Evolutionary conservation across 2,888 invertebrate species (phyloP).

Genomic region (Drosophila sordidapex): DNA sequence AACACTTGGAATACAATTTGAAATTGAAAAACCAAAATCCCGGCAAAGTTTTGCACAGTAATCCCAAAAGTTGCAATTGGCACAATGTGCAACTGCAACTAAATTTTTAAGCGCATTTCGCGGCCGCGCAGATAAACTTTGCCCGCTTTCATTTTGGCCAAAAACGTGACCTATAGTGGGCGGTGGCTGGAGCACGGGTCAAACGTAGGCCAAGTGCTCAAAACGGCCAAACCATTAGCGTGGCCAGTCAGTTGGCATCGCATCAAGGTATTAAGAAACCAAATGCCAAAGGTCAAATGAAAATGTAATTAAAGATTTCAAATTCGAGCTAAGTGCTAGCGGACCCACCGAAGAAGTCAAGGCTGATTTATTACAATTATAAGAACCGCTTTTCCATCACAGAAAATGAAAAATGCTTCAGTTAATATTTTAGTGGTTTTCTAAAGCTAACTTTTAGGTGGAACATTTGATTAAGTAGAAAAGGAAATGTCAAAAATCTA

Average conservation of each 20-base stretch:
- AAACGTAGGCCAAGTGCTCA: constrained; percentile 29
- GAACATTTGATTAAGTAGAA: background rate
- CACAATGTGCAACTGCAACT: constrained; percentile 48
- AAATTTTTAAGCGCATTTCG: constrained; percentile 77
- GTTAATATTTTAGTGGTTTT: background rate
- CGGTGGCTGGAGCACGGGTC: constrained; percentile 11
- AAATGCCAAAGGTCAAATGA: constrained; percentile 44
- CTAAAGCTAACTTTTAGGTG: background rate
- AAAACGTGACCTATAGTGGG: constrained; percentile 25
- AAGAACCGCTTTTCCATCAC: background rate
- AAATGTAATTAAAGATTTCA: constrained; percentile 59
- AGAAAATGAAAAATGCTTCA: background rate
- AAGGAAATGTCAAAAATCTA: background rate
- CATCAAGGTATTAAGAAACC: constrained; percentile 38
- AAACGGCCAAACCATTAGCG: constrained; percentile 1
- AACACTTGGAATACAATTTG: constrained; percentile 38
- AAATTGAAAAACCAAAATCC: constrained; percentile 34
- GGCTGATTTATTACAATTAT: constrained; percentile 8
- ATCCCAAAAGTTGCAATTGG: constrained; percentile 44
- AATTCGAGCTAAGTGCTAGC: constrained; percentile 28
- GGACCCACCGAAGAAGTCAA: constrained; percentile 2
- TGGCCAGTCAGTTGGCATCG: constrained; percentile 49
- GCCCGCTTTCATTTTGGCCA: constrained; percentile 68
- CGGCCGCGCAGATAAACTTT: constrained; percentile 58
- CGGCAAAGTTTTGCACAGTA: constrained; percentile 8